Base-by-base conservation (phyloP, 1,140 invertebrate species). In the Pentalonia nigronervosa region DNA sequence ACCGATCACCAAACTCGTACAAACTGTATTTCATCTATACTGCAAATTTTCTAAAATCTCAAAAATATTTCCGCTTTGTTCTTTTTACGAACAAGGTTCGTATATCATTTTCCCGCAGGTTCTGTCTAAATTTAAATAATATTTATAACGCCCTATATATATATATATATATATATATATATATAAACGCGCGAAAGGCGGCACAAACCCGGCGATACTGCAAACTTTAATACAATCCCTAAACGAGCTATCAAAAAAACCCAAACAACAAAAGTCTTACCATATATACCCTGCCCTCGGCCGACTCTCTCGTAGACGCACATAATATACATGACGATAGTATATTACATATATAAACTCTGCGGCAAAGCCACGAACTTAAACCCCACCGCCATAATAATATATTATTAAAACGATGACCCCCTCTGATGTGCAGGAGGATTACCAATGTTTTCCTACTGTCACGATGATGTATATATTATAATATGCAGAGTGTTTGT, bases 371-470 rank as follows among this genome's bases (percentile, higher is more conserved):
- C 86, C 86, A 87, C 47, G 25, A 86, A 23, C 83, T 45, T 25
- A 86, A 86, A 45, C 83, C 41, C 83, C 41, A n/a, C 30, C 17
- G 34, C 47, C 47, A 50, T 50, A 41, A 50, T 34, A 88, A 41
- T 41, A 41, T 47, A 86, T 30, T 48, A 30, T 14, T n/a, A 87
- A 23, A 48, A 56, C 90, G 90, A 91, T 50, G 11, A 30, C 60
- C 90, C 60, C 30, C 25, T n/a, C 47, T 23, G 45, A n/a, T 41
- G 41, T 41, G 41, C 41, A 41, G 41, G 47, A 23, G 91, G 91
- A 92, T 92, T 92, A 92, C 76, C n/a, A 45, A 48, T 92, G 91
- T 92, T 81, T 83, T 83, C 41, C 76, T 47, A 91, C 34, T 23
- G 14, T n/a, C 36, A 20, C 25, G 30, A 45, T 36, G 34, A 25